Conservation (phyloP, 2,113 vertebrate species). For the Trochalopteron elliotii region DNA sequence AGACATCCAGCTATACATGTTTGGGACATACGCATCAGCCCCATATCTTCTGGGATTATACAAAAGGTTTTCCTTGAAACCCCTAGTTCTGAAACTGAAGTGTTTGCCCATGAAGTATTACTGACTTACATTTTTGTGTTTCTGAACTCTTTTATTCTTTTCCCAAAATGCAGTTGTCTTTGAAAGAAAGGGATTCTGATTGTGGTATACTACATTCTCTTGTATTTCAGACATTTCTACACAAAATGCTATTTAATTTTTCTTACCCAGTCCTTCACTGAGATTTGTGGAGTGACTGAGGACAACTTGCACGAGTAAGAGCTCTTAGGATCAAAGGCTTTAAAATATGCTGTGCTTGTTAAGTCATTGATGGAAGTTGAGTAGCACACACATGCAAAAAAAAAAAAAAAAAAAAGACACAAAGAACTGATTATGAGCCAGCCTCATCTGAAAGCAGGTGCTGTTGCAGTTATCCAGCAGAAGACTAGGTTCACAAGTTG, state of each 20-base stretch:
- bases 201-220: neutral
- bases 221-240: neutral
- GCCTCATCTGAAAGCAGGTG: slow-evolving; percentile 24
- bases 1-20: fast-evolving
- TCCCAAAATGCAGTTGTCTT: neutral
- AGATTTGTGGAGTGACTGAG: slow-evolving; percentile 21
- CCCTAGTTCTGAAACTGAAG: neutral
- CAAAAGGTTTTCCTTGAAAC: neutral
- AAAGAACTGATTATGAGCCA: slow-evolving; percentile 25
- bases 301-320: neutral
- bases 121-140: neutral
- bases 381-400: neutral
- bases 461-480: neutral
- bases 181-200: neutral
- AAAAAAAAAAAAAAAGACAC: neutral
- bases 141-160: neutral
- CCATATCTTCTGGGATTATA: neutral
- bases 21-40: neutral
- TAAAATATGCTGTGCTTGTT: neutral
- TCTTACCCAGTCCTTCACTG: neutral
- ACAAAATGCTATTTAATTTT: neutral
- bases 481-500: slow-evolving; percentile 13
- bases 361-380: neutral
- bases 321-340: neutral
- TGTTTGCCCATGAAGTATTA: neutral